Evolutionary conservation across 2,113 vertebrate genomes (phyloP).

Genomic region (Brienomyrus longianalis): DNA sequence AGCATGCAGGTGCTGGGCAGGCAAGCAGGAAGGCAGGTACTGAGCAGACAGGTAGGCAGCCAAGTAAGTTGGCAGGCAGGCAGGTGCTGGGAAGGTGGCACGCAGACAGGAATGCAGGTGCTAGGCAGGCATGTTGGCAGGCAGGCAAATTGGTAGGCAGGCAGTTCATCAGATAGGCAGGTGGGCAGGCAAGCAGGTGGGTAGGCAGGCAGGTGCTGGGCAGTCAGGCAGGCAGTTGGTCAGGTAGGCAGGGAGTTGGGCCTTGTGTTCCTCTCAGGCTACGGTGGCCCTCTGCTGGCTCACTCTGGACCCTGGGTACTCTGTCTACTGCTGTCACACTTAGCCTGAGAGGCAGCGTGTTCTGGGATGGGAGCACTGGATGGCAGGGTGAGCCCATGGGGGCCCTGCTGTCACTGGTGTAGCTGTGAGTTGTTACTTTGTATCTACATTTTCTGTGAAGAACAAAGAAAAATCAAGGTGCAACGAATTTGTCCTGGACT

Average conservation of each 20-base stretch:
- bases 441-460: background rate
- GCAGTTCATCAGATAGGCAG: background rate
- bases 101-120: background rate
- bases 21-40: background rate
- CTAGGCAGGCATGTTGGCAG: background rate
- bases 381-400: background rate
- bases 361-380: background rate
- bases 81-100: background rate
- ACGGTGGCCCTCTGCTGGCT: background rate
- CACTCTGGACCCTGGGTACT: background rate
- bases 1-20: too few species aligned
- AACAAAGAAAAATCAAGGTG: background rate
- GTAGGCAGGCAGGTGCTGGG: background rate
- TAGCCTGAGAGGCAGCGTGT: background rate
- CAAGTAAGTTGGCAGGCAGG: background rate
- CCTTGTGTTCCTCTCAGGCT: background rate
- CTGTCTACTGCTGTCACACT: background rate
- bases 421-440: background rate
- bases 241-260: background rate
- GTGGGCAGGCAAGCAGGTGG: background rate
- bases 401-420: background rate
- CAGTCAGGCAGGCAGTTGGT: background rate
- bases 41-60: background rate
- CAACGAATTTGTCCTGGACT: background rate
- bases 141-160: background rate